These are phyloP conservation scores for Nomada lathburiana DNA, from an alignment of 2,888 invertebrate genomes.

Conservation along the genomic window DNA sequence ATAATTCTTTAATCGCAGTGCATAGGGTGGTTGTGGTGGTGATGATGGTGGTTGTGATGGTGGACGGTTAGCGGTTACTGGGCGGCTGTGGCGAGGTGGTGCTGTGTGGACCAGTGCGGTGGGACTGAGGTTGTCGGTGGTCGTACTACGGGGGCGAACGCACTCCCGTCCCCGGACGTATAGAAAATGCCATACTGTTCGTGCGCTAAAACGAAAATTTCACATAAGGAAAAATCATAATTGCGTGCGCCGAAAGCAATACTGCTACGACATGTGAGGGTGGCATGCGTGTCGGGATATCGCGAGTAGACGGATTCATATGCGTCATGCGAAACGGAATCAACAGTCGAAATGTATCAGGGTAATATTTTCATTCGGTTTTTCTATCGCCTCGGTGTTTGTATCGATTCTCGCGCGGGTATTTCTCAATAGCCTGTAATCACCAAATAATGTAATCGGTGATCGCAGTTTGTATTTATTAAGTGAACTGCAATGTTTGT, in stretches of 20 bases:
- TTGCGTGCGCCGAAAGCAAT: conserved; percentile 57
- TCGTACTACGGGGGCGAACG: conserved; percentile 87
- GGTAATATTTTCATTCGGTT: not conserved
- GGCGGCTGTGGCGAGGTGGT: conserved; percentile 87
- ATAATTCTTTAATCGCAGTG: conserved; percentile 80
- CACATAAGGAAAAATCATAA: conserved; percentile 77
- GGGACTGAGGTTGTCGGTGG: conserved; percentile 84
- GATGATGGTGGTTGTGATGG: conserved; percentile 85
- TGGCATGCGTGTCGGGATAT: conserved; percentile 43
- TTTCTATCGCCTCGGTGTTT: not conserved
- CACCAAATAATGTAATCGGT: too few relatives aligned
- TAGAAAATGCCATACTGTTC: conserved; percentile 84
- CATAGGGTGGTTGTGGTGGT: conserved; percentile 85
- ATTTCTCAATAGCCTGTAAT: too few relatives aligned
- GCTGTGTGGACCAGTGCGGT: conserved; percentile 87
- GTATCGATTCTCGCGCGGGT: not conserved
- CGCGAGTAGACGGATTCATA: conserved; percentile 9
- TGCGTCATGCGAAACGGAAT: conserved; percentile 12
- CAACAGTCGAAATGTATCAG: conserved; percentile 5
- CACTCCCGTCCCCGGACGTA: conserved; percentile 85
- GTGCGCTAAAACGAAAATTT: conserved; percentile 84
- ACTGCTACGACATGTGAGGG: conserved; percentile 24
- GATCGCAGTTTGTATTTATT: too few relatives aligned
- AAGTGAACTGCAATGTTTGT: too few relatives aligned
- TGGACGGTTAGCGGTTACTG: conserved; percentile 86